Evolutionary conservation across 2,888 invertebrate genomes (phyloP).

Genomic region (Eilema depressum): DNA sequence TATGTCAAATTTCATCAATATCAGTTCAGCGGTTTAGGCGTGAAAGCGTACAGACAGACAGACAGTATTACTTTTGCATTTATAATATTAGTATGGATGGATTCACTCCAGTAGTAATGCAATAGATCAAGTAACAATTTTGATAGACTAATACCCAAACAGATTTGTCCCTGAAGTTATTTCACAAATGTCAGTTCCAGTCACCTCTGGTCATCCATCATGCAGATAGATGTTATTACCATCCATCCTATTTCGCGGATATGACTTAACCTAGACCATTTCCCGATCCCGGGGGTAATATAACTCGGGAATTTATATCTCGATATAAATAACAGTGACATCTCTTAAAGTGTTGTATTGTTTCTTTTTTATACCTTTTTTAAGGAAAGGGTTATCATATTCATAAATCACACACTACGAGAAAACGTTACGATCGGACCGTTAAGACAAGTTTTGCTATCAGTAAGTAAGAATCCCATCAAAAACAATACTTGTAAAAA

Average conservation of each 20-base stretch:
- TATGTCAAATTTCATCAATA: too few relatives aligned
- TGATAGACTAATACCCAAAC: constrained; percentile 6
- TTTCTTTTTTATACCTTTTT: neutral
- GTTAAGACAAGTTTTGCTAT: too few relatives aligned
- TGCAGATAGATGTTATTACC: constrained; percentile 34
- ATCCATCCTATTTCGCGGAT: constrained; percentile 40
- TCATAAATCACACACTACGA: too few relatives aligned
- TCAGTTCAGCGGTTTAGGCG: too few relatives aligned
- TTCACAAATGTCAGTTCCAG: constrained; percentile 28
- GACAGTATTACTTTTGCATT: too few relatives aligned
- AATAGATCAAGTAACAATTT: constrained; percentile 5
- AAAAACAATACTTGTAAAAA: too few relatives aligned
- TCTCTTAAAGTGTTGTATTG: constrained; percentile 3
- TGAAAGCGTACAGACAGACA: too few relatives aligned
- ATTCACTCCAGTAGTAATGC: too few relatives aligned
- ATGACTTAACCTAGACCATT: constrained; percentile 40
- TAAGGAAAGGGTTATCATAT: too few relatives aligned
- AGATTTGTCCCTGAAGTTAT: constrained; percentile 18
- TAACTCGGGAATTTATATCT: constrained; percentile 32
- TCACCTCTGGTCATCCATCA: constrained; percentile 40
- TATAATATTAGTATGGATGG: too few relatives aligned
- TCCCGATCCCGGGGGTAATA: constrained; percentile 24
- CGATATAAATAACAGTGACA: constrained; percentile 1
- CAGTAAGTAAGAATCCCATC: too few relatives aligned
- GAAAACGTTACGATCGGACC: too few relatives aligned